These are phyloP conservation scores for Ciconia nigra DNA, from an alignment of 2,797 vertebrate species.

Conservation along the genomic window DNA sequence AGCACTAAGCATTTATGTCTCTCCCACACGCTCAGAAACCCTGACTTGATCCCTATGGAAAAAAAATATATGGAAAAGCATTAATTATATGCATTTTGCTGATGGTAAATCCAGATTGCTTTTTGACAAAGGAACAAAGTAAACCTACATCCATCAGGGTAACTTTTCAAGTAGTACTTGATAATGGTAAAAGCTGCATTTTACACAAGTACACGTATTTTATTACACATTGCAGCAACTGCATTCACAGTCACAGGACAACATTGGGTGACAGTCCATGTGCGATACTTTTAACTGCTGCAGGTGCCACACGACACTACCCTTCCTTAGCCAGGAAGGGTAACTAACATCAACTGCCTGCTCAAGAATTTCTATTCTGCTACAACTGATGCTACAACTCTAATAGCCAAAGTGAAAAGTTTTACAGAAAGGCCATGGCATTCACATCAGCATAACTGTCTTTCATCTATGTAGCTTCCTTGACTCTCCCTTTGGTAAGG, in stretches of 20 bases:
- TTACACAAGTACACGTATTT: not conserved
- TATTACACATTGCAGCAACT: not conserved
- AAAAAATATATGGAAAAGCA: not conserved
- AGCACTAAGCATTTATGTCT: not conserved
- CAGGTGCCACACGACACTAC: not conserved
- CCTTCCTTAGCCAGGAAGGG: not conserved
- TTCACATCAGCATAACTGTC: not conserved
- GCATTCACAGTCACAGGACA: not conserved
- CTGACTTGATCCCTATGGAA: not conserved
- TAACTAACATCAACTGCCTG: not conserved
- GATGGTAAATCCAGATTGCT: not conserved
- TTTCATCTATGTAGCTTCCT: not conserved
- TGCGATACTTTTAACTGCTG: not conserved
- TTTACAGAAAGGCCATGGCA: not conserved
- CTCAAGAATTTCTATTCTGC: not conserved
- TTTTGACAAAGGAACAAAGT: not conserved
- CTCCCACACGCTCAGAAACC: not conserved
- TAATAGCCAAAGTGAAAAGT: not conserved
- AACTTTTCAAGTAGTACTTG: not conserved
- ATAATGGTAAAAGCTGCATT: not conserved
- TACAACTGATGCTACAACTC: not conserved
- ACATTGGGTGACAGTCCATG: rapidly evolving
- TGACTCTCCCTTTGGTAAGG: not conserved
- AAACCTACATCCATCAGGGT: not conserved
- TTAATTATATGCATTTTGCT: not conserved